These are phyloP conservation scores for Sicus ferrugineus DNA, from an alignment of 2,888 invertebrate species.

Conservation along the genomic window DNA sequence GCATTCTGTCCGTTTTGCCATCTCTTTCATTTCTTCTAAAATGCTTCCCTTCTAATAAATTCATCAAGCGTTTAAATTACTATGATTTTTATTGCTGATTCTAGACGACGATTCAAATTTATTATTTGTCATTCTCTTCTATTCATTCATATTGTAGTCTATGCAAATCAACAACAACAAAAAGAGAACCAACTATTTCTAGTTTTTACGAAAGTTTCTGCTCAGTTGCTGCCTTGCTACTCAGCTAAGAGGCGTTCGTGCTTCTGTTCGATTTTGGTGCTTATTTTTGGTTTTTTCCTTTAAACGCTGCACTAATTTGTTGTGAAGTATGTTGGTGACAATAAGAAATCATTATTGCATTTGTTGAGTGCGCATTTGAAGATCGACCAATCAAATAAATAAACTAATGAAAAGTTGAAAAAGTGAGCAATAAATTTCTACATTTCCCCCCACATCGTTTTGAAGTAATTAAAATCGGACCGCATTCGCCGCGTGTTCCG, in stretches of 20 bases:
- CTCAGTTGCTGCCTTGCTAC: neutral
- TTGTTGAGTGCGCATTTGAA: neutral
- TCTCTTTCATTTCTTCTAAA: slow-evolving; percentile 4
- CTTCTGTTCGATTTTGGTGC: neutral
- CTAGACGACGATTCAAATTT: neutral
- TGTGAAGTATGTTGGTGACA: neutral
- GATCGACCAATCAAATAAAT: neutral
- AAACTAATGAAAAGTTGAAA: neutral
- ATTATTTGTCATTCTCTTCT: neutral
- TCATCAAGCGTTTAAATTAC: neutral
- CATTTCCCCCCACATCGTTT: neutral
- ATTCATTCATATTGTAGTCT: slow-evolving; percentile 16
- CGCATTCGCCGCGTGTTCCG: too few species aligned
- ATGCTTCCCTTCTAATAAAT: neutral
- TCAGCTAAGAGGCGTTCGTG: neutral
- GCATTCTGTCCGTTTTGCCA: neutral
- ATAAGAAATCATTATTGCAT: too few species aligned
- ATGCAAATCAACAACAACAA: slow-evolving; percentile 10
- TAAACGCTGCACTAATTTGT: neutral
- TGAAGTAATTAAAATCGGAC: too few species aligned
- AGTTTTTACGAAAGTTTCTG: neutral
- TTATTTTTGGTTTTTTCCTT: neutral
- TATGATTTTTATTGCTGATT: slow-evolving; percentile 15
- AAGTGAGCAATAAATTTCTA: neutral
- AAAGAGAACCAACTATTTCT: neutral